Evolutionary conservation across 2,888 invertebrate species (phyloP).

Genomic region (Teinopalpus imperialis): DNA sequence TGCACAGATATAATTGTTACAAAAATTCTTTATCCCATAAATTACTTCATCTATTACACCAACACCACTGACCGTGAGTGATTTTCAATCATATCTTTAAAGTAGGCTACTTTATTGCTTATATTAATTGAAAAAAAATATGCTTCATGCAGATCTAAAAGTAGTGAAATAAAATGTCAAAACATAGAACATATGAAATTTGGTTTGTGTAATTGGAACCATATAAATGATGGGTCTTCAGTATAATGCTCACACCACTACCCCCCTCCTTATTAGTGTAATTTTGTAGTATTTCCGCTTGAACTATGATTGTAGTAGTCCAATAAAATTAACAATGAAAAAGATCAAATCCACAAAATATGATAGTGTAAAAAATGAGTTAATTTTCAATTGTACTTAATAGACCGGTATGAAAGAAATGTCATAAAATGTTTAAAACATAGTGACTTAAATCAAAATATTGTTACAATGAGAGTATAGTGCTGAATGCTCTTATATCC

Average conservation of each 20-base stretch:
- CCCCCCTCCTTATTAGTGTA: conserved; percentile 1
- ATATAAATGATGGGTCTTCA: conserved; percentile 7
- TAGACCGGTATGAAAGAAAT: conserved; percentile 1
- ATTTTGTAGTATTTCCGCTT: conserved; percentile 12
- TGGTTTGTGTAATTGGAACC: conserved; percentile 3
- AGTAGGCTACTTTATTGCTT: conserved; percentile 54
- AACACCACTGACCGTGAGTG: conserved; percentile 54
- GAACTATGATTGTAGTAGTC: conserved; percentile 3
- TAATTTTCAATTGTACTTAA: conserved; percentile 14
- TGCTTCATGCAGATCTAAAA: conserved; percentile 36
- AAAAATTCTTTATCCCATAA: conserved; percentile 22
- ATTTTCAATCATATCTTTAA: conserved; percentile 74
- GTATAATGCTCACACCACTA: conserved; percentile 7
- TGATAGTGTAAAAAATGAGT: background rate
- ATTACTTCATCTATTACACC: conserved; percentile 37
- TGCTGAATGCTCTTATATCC: no score
- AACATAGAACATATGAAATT: conserved; percentile 12
- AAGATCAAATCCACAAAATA: conserved; percentile 9
- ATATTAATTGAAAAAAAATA: conserved; percentile 37
- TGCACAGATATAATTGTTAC: conserved; percentile 34
- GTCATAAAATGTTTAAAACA: background rate
- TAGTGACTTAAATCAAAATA: no score
- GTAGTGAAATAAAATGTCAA: conserved; percentile 25
- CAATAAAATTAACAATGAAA: background rate
- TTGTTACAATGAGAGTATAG: no score